A percentile compares a stretch with the other conserved stretches of the same genome.
phyloP scores from a whole-genome alignment of 1,140 invertebrate genomes.

The Ladona fulva region DNA sequence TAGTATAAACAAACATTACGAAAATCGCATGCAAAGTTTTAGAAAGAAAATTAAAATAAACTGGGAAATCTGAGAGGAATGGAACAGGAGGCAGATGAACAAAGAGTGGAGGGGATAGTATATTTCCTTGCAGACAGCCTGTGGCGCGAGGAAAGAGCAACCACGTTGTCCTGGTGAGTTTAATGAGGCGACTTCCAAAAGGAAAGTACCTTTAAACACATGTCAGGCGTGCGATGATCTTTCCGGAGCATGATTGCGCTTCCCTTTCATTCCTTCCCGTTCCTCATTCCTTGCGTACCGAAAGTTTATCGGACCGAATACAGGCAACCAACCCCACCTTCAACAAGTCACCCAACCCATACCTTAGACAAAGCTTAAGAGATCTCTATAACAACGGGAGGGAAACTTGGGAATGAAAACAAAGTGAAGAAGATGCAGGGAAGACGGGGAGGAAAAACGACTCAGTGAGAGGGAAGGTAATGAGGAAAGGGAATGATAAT shows the following conservation, averaged over 20 bases:
- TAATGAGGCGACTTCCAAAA: not conserved
- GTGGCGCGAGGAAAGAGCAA: not conserved
- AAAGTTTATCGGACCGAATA: not conserved
- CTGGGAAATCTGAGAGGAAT: no score
- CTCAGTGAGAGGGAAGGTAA: not conserved
- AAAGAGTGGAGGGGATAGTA: not conserved
- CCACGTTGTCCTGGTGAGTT: not conserved
- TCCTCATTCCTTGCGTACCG: not conserved
- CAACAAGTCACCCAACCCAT: not conserved
- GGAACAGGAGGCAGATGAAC: not conserved
- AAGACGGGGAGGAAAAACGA: not conserved
- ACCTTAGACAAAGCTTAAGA: no score
- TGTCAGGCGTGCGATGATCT: not conserved
- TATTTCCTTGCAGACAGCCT: not conserved
- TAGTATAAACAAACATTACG: no score
- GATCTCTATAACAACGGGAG: not conserved
- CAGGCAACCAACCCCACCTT: not conserved
- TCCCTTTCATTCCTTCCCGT: not conserved
- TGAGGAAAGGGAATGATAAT: not conserved
- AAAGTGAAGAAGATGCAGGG: not conserved
- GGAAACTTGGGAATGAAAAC: not conserved
- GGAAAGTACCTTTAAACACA: not conserved
- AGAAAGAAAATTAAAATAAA: no score
- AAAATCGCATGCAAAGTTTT: no score
- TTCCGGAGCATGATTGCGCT: not conserved